These are phyloP conservation scores for Lumbricus terrestris DNA, from an alignment of 2,888 invertebrate genomes.

Conservation along the genomic window DNA sequence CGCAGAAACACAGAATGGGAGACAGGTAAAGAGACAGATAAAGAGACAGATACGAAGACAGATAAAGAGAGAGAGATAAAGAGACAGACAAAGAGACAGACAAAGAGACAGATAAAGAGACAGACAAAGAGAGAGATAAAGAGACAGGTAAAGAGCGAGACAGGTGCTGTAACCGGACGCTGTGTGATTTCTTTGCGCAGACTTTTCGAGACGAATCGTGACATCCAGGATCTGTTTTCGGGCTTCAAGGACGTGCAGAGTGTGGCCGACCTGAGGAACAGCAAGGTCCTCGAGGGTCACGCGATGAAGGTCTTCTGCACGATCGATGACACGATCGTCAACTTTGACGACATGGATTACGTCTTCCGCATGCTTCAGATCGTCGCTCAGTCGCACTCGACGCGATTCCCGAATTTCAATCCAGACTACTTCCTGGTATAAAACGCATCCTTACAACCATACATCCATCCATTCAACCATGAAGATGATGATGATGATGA, in stretches of 20 bases:
- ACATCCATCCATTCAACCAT: too few species aligned
- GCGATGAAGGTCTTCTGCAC: constrained; percentile 86
- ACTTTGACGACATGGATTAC: constrained; percentile 79
- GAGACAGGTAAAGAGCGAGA: too few species aligned
- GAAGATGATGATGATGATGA: too few species aligned
- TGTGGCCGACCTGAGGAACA: constrained; percentile 76
- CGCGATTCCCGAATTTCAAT: constrained; percentile 79
- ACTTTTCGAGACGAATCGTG: constrained; percentile 11
- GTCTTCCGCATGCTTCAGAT: constrained; percentile 80
- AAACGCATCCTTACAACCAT: too few species aligned
- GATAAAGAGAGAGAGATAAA: background rate
- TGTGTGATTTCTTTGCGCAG: background rate
- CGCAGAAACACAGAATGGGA: background rate
- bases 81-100: background rate
- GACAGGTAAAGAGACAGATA: background rate
- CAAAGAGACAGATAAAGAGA: background rate
- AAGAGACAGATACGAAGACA: background rate
- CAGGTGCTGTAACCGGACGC: background rate
- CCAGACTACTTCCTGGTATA: constrained; percentile 83
- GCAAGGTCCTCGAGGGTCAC: constrained; percentile 80
- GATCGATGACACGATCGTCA: constrained; percentile 82
- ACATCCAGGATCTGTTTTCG: constrained; percentile 9
- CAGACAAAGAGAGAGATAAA: too few species aligned
- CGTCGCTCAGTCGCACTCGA: constrained; percentile 78
- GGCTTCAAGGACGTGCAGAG: constrained; percentile 69